Base-by-base conservation (phyloP, 1,140 invertebrate species). In the Ceratitis capitata region DNA sequence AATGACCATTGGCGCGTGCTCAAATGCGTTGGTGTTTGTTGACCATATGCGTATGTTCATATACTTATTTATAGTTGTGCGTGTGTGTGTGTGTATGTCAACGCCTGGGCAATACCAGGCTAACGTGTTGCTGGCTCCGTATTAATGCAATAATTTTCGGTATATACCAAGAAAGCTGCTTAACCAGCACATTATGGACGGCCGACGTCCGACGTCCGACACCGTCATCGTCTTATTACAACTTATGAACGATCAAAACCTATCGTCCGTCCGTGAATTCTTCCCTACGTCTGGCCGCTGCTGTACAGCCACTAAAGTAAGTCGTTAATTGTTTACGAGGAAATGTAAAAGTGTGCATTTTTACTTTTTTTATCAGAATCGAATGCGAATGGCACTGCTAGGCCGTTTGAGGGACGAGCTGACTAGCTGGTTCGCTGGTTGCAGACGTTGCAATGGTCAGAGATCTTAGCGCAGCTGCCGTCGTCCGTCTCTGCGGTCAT, bases 281-380 rank as follows among this genome's bases (percentile, higher is more conserved):
- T 35, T 45, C 35, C 3, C 19, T 23, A 26, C 23, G 58, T 32
- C 29, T n/a, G 51, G 5, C 51, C n/a, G n/a, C n/a, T 23, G 19
- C 19, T 29, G 29, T 35, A 19, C 61, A 6, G 14, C 10, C 56
- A 4, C 42, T 51, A 35, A 82, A 86, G 85, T 86, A 86, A 82
- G 85, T 86, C 85, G 82, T 86, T 86, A 86, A 86, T 86, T 84
- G 82, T 84, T 86, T 84, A 78, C 82, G 82, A 84, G 85, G 82
- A 86, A 84, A 85, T 85, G 56, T 85, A 85, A 85, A 82, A 83
- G 45, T 83, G 47, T 83, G 42, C 53, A 83, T 83, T 83, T 83
- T 26, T 23, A 26, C 45, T 53, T n/a, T 83, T 26, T 29, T 83
- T 83, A 51, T 83, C 82, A 83, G 82, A 82, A 86, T 82, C 85